These are phyloP conservation scores for Corythaeola cristata DNA, from an alignment of 2,113 vertebrate genomes.

Conservation along the genomic window DNA sequence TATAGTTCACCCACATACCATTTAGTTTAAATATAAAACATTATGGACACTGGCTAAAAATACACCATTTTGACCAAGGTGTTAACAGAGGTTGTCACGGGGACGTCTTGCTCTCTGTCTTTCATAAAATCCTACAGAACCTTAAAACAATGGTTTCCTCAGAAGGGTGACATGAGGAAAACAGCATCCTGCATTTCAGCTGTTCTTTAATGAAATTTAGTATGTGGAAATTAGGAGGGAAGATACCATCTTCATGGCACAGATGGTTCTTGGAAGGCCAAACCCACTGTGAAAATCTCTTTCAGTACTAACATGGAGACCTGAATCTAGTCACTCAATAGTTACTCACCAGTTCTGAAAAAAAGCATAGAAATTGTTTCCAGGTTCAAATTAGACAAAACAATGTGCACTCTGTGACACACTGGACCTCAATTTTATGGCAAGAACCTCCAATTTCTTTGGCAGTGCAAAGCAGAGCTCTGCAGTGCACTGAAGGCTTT, in stretches of 20 bases:
- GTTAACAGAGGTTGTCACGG: neutral
- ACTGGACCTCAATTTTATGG: slow-evolving; percentile 6
- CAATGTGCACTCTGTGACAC: neutral
- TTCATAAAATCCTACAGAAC: neutral
- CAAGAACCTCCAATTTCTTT: slow-evolving; percentile 12
- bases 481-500: slow-evolving; percentile 14
- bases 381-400: slow-evolving; percentile 13
- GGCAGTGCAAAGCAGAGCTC: neutral
- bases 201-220: neutral
- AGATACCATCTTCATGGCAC: neutral
- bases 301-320: neutral
- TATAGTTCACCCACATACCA: neutral
- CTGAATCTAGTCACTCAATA: neutral
- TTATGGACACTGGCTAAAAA: neutral
- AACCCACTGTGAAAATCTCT: neutral
- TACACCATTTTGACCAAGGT: neutral
- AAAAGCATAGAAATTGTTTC: neutral
- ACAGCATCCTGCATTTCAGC: neutral
- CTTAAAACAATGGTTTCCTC: neutral
- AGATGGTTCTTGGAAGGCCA: neutral
- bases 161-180: neutral
- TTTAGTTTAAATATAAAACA: neutral
- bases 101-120: neutral
- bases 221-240: neutral
- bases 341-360: neutral